Percentiles rank a stretch among this genome's conserved stretches.
These are phyloP conservation scores for Sipha flava DNA, from an alignment of 1,140 invertebrate species.

Conservation along the genomic window DNA sequence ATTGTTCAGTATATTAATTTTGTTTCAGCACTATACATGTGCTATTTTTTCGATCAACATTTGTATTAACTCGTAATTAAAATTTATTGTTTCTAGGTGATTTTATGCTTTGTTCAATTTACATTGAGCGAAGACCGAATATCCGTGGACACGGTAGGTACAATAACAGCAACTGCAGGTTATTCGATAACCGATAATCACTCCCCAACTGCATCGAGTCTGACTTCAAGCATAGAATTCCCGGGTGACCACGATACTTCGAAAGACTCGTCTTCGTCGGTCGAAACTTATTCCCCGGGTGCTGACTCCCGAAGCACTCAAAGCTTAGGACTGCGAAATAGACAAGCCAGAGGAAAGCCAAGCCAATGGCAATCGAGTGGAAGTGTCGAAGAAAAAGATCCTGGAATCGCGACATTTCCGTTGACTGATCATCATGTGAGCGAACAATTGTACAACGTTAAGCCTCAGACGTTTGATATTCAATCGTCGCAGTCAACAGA, in stretches of 20 bases:
- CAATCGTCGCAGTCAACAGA: not conserved
- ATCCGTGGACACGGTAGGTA: constrained; percentile 1
- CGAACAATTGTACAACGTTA: not conserved
- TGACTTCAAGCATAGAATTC: not conserved
- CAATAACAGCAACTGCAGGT: not conserved
- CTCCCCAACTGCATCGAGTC: not conserved
- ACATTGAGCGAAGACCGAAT: not conserved
- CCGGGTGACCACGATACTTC: not conserved
- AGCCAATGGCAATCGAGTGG: not conserved
- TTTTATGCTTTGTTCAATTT: not conserved
- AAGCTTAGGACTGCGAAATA: not conserved
- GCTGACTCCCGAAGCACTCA: not conserved
- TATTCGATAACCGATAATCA: not conserved
- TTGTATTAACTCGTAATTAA: not conserved
- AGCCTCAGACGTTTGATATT: not conserved
- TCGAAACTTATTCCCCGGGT: not conserved
- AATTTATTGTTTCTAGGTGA: not conserved
- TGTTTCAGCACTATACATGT: too few species aligned
- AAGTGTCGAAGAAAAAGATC: not conserved
- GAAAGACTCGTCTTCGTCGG: not conserved
- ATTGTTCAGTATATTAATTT: too few species aligned
- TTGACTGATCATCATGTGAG: not conserved
- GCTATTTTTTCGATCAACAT: too few species aligned
- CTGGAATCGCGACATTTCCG: not conserved
- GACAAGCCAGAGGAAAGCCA: not conserved